Percentiles rank a stretch among this genome's conserved stretches.
These are phyloP conservation scores for Enteromius radiatus DNA, from an alignment of 2,797 vertebrate genomes.

Conservation along the genomic window DNA sequence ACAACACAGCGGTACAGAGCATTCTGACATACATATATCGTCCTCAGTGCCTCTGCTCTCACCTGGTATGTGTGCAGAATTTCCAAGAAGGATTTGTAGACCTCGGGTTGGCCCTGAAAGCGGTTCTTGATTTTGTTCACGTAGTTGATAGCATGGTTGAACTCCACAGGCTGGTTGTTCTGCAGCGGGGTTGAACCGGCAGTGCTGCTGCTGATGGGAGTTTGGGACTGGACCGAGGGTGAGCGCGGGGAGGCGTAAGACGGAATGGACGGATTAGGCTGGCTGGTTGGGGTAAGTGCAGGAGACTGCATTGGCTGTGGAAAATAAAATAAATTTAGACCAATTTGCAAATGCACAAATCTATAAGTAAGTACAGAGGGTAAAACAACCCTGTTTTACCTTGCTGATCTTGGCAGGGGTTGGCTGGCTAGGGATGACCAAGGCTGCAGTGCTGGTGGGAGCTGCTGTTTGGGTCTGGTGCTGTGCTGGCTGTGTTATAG, in stretches of 20 bases:
- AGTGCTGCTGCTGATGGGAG: constrained; percentile 93
- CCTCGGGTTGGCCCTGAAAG: constrained; percentile 98
- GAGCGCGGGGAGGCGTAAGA: constrained; percentile 95
- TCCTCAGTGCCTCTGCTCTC: constrained; percentile 38
- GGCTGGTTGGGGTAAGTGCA: constrained; percentile 90
- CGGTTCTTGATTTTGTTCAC: constrained; percentile 99
- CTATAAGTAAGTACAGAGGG: background rate
- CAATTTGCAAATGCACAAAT: background rate
- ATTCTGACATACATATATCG: background rate
- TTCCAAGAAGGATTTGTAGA: constrained; percentile 98
- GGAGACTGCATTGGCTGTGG: constrained; percentile 91
- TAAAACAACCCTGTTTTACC: constrained; percentile 73
- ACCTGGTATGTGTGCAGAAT: constrained; percentile 98
- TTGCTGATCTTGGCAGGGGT: constrained; percentile 94
- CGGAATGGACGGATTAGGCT: constrained; percentile 93
- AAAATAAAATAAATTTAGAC: constrained; percentile 19
- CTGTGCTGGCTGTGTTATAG: constrained; percentile 76
- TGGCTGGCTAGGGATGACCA: constrained; percentile 86
- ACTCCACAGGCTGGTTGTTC: constrained; percentile 99
- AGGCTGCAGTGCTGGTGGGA: constrained; percentile 78
- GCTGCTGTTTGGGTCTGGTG: constrained; percentile 84
- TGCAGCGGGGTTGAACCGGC: constrained; percentile 90
- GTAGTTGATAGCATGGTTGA: constrained; percentile 98
- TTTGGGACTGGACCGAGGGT: constrained; percentile 91
- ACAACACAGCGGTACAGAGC: background rate